Conservation (phyloP, 2,888 invertebrate species). For the Callyntrura guangdongensis region DNA sequence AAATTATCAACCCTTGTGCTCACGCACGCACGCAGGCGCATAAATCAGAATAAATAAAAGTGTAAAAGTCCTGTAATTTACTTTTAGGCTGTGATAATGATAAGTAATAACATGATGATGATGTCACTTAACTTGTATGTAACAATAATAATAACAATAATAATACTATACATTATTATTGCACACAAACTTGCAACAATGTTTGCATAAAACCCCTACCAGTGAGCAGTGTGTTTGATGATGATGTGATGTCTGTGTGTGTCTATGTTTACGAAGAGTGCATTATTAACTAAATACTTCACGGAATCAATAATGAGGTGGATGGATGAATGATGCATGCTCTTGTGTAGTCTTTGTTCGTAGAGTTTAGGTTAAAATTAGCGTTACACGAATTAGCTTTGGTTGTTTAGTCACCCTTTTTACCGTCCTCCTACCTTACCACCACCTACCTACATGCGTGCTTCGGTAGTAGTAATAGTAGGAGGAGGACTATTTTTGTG, state of each 20-base stretch:
- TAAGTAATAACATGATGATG: not conserved
- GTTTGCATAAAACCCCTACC: not conserved
- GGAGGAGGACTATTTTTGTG: not conserved
- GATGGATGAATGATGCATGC: conserved; percentile 38
- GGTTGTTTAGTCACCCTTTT: conserved; percentile 76
- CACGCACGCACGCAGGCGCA: not conserved
- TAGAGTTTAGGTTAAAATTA: conserved; percentile 60
- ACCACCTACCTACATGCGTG: conserved; percentile 32
- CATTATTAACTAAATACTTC: conserved; percentile 24
- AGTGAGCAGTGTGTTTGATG: no score
- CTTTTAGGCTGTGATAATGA: not conserved
- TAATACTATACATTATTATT: not conserved
- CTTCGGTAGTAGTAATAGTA: no score
- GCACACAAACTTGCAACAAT: conserved; percentile 2
- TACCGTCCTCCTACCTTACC: not conserved
- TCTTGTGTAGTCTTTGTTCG: not conserved
- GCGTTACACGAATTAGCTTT: conserved; percentile 74
- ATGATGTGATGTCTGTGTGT: not conserved
- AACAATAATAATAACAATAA: not conserved
- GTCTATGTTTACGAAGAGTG: not conserved
- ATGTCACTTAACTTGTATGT: conserved; percentile 19
- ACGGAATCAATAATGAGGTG: conserved; percentile 63
- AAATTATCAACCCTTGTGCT: conserved; percentile 12
- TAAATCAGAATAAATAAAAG: conserved; percentile 15
- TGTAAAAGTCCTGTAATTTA: not conserved